A percentile compares a stretch with the other conserved stretches of the same genome.
These are phyloP conservation scores for Drosophila persimilis DNA, from an alignment of 1,140 invertebrate genomes.

Conservation along the genomic window DNA sequence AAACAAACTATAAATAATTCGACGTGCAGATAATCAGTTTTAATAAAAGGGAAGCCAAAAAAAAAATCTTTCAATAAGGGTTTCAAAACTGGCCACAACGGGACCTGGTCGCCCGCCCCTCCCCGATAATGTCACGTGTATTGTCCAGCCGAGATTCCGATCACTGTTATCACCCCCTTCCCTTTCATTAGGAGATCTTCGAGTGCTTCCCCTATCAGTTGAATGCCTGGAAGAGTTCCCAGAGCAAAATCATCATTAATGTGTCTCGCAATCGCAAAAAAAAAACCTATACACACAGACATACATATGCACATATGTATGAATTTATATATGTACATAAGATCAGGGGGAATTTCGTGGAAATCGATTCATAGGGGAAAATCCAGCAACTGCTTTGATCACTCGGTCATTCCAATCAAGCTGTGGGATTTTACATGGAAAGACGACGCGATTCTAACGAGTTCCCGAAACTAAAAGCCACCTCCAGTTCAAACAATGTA, in stretches of 20 bases:
- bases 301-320: not conserved
- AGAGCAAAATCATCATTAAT: conserved; percentile 30
- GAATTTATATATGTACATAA: not conserved
- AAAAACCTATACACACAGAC: not conserved
- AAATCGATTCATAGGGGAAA: conserved; percentile 24
- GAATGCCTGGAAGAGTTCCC: conserved; percentile 38
- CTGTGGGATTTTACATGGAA: conserved; percentile 15
- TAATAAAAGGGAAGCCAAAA: conserved; percentile 28
- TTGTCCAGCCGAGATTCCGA: conserved; percentile 34
- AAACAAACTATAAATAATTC: conserved; percentile 34
- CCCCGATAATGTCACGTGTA: conserved; percentile 43
- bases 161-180: conserved; percentile 30
- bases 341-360: conserved; percentile 37
- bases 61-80: not conserved
- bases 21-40: conserved; percentile 33
- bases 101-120: conserved; percentile 4
- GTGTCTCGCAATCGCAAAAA: conserved; percentile 15
- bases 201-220: conserved; percentile 50
- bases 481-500: conserved; percentile 20
- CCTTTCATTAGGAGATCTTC: conserved; percentile 46
- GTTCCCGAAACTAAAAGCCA: not conserved
- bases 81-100: conserved; percentile 7
- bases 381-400: conserved; percentile 1
- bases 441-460: not conserved
- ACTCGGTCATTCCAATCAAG: conserved; percentile 1